A percentile compares a stretch with the other conserved stretches of the same genome.
phyloP scores from a whole-genome alignment of 2,888 invertebrate species.

The Microdon myrmicae region DNA sequence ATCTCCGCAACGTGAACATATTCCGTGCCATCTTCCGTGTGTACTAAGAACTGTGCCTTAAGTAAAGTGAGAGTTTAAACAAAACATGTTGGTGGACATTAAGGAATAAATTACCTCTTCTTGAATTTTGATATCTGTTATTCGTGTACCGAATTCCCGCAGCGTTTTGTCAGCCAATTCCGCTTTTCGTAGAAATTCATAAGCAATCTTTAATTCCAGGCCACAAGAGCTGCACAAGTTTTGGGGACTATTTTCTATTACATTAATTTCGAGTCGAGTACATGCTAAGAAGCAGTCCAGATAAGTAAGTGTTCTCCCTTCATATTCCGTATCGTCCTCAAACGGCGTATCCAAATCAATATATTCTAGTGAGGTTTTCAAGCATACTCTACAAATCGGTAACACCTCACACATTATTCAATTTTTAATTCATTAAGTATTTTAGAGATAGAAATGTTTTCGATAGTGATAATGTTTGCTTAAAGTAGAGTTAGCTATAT shows the following conservation, averaged over 20 bases:
- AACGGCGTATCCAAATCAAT: constrained; percentile 55
- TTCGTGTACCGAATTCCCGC: constrained; percentile 17
- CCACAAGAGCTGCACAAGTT: constrained; percentile 53
- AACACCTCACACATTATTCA: constrained; percentile 33
- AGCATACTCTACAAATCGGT: constrained; percentile 54
- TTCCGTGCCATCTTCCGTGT: too few species aligned
- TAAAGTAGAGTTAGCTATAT: too few species aligned
- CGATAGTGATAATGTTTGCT: too few species aligned
- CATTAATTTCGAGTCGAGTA: constrained; percentile 47
- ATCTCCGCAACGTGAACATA: too few species aligned
- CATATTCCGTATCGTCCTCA: constrained; percentile 18
- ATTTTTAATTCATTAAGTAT: too few species aligned
- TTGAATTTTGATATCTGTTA: constrained; percentile 29
- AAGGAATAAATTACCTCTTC: constrained; percentile 18
- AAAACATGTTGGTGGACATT: too few species aligned
- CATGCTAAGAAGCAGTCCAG: constrained; percentile 55
- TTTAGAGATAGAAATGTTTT: too few species aligned
- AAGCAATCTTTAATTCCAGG: constrained; percentile 51
- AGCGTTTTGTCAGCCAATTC: constrained; percentile 47
- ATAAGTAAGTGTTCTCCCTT: constrained; percentile 42
- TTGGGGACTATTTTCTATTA: constrained; percentile 43
- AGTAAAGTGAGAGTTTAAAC: too few species aligned
- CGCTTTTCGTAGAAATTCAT: constrained; percentile 54
- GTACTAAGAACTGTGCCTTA: too few species aligned
- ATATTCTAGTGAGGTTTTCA: constrained; percentile 53